Percentiles rank a stretch among this genome's conserved stretches.
These are phyloP conservation scores for Drosophila trapezifrons DNA, from an alignment of 1,140 invertebrate genomes.

Conservation along the genomic window DNA sequence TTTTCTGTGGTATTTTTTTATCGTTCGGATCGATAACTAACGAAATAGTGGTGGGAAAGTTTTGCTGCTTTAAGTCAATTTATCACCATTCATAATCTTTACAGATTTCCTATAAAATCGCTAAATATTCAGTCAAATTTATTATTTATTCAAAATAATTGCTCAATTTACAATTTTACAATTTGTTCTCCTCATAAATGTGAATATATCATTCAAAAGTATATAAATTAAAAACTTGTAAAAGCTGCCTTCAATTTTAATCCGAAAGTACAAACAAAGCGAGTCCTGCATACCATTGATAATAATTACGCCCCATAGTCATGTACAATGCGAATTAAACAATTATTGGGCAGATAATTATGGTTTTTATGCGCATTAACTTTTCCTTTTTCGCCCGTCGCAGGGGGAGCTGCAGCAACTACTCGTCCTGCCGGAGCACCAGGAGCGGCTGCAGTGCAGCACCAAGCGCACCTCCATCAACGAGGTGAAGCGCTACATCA, in stretches of 20 bases:
- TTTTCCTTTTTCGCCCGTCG: slow-evolving; percentile 23
- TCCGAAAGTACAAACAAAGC: slow-evolving; percentile 33
- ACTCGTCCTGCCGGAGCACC: slow-evolving; percentile 76
- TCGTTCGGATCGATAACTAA: not conserved
- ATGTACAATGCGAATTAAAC: slow-evolving; percentile 40
- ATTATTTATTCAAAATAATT: not conserved
- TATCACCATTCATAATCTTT: not conserved
- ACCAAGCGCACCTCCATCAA: slow-evolving; percentile 80
- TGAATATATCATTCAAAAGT: not conserved
- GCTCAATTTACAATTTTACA: not conserved
- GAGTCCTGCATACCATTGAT: slow-evolving; percentile 42
- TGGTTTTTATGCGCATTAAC: slow-evolving; percentile 30
- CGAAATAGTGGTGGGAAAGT: no score
- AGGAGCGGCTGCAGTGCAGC: slow-evolving; percentile 79
- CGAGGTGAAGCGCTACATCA: slow-evolving; percentile 83
- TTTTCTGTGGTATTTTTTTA: not conserved
- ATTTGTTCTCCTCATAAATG: not conserved
- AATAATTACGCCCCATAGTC: slow-evolving; percentile 52
- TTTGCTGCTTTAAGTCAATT: no score
- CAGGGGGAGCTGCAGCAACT: slow-evolving; percentile 82
- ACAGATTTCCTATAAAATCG: not conserved
- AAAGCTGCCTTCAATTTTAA: slow-evolving; percentile 34
- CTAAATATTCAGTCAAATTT: no score
- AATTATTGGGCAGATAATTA: slow-evolving; percentile 56
- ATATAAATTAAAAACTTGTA: not conserved